A percentile compares a stretch with the other conserved stretches of the same genome.
These are phyloP conservation scores for Diplolepis rosae DNA, from an alignment of 2,888 invertebrate species.

Conservation along the genomic window DNA sequence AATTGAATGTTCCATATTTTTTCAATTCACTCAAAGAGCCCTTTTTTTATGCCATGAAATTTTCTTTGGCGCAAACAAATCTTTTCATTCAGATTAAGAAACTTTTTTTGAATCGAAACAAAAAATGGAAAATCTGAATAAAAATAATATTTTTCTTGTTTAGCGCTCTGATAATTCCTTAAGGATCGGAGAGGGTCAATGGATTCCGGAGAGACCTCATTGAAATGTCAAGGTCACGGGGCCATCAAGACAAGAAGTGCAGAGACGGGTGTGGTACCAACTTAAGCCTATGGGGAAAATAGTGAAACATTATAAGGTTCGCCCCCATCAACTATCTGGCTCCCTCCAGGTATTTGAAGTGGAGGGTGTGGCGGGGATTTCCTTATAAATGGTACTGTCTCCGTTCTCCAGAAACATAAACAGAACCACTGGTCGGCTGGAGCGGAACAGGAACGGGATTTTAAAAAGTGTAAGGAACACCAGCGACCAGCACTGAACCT, in stretches of 20 bases:
- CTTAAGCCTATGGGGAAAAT: slow-evolving; percentile 40
- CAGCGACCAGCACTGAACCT: slow-evolving; percentile 60
- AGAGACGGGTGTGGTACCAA: slow-evolving; percentile 33
- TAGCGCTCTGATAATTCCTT: background rate
- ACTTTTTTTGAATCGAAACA: no score
- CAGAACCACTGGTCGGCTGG: slow-evolving; percentile 56
- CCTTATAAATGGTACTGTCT: slow-evolving; percentile 69
- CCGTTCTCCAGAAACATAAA: slow-evolving; percentile 69
- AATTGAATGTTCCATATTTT: no score
- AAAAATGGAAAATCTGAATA: background rate
- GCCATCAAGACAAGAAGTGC: slow-evolving; percentile 31
- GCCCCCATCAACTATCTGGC: slow-evolving; percentile 46
- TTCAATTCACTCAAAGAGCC: no score
- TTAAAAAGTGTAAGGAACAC: slow-evolving; percentile 40
- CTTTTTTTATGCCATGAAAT: no score
- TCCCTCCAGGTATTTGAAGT: slow-evolving; percentile 42
- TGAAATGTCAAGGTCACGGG: slow-evolving; percentile 49
- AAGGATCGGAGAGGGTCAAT: slow-evolving; percentile 15
- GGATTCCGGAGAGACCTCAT: slow-evolving; percentile 14
- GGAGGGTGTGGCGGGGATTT: slow-evolving; percentile 61
- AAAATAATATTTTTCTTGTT: background rate
- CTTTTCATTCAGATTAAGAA: no score
- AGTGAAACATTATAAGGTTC: slow-evolving; percentile 37
- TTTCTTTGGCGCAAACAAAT: no score
- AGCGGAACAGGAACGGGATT: slow-evolving; percentile 35